A percentile compares a stretch with the other conserved stretches of the same genome.
Evolutionary conservation across 2,113 vertebrate species (phyloP).

Genomic region (Ifrita kowaldi): DNA sequence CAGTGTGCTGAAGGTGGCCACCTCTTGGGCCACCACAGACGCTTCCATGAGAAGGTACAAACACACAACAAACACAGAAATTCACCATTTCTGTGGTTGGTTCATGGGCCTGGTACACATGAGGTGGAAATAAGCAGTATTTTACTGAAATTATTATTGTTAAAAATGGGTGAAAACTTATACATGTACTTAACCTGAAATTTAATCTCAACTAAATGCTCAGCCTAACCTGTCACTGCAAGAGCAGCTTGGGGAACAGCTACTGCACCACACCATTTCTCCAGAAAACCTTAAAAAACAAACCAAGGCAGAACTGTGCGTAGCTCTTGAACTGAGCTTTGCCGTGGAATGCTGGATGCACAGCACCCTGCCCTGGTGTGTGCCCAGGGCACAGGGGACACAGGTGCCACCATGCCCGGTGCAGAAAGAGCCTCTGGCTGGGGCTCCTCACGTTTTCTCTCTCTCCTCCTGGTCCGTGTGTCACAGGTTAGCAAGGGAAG

Average conservation of each 20-base stretch:
- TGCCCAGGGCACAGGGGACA: not conserved
- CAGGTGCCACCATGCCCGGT: not conserved
- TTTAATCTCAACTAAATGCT: not conserved
- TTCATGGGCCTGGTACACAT: accelerated
- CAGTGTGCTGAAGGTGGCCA: not conserved
- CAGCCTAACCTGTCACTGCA: not conserved
- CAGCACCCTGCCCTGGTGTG: not conserved
- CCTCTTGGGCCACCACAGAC: not conserved
- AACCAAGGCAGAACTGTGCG: not conserved
- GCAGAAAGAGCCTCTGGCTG: not conserved
- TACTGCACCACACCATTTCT: not conserved
- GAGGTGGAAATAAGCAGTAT: not conserved
- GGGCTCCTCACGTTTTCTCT: not conserved
- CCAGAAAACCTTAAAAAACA: not conserved
- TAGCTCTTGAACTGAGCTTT: not conserved
- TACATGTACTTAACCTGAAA: not conserved
- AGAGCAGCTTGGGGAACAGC: not conserved
- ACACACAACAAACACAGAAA: not conserved
- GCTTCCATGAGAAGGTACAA: not conserved
- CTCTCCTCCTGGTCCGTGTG: not conserved
- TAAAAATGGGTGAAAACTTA: not conserved
- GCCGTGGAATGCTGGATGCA: not conserved
- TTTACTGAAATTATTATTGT: not conserved
- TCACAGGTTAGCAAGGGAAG: not conserved
- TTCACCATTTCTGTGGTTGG: not conserved